Conservation (phyloP, 1,140 invertebrate genomes). For the Brachystomella parvula region DNA sequence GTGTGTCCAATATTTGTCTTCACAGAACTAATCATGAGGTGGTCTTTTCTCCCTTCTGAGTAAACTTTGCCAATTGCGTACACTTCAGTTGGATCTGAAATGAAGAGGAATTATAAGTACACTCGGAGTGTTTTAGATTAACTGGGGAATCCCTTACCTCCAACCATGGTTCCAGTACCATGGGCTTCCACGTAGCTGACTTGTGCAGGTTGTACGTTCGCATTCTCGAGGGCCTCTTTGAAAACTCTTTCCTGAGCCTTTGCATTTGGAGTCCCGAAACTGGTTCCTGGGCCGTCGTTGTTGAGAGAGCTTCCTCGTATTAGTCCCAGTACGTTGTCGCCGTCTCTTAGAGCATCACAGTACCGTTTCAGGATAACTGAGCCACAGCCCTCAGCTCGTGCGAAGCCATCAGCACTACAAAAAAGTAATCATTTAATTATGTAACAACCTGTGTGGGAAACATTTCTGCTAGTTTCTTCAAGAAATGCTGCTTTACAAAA, state of each 20-base stretch:
- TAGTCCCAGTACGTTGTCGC: constrained; percentile 11
- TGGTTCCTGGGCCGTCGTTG: constrained; percentile 9
- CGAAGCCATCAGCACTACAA: constrained; percentile 18
- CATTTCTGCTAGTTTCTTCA: too few species aligned
- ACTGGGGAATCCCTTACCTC: neutral
- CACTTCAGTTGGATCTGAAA: constrained; percentile 16
- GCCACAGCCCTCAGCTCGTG: constrained; percentile 19
- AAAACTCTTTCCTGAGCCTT: constrained; percentile 46
- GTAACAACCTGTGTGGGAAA: too few species aligned
- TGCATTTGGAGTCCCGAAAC: constrained; percentile 18
- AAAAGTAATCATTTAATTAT: too few species aligned
- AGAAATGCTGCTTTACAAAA: too few species aligned
- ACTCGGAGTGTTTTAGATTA: neutral
- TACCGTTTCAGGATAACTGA: constrained; percentile 11
- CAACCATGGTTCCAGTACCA: constrained; percentile 52
- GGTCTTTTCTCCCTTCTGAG: constrained; percentile 39
- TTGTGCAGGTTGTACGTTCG: constrained; percentile 45
- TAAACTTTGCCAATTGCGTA: constrained; percentile 49
- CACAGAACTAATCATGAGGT: constrained; percentile 50
- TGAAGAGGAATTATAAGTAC: neutral
- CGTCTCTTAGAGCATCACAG: constrained; percentile 8
- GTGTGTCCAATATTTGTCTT: constrained; percentile 57
- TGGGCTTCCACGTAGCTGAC: constrained; percentile 53
- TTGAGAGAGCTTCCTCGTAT: constrained; percentile 17
- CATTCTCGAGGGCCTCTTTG: constrained; percentile 47